These are phyloP conservation scores for Cossypha polioptera DNA, from an alignment of 2,797 vertebrate species.

Conservation along the genomic window DNA sequence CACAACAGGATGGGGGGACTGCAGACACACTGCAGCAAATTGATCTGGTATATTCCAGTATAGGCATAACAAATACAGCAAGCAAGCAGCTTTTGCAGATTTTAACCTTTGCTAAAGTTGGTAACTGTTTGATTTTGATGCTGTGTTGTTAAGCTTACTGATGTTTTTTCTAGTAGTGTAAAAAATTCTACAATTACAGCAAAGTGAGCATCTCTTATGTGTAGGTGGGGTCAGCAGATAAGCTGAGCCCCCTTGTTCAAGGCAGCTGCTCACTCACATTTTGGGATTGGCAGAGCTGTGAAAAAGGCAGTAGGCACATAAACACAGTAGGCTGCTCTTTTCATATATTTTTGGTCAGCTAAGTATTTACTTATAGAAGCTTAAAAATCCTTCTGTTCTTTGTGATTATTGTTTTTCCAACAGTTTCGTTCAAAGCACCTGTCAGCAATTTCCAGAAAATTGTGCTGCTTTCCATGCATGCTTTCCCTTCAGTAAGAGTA, in stretches of 20 bases:
- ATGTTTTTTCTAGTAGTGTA: not conserved
- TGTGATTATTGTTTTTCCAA: not conserved
- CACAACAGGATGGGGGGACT: not conserved
- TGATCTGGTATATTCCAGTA: not conserved
- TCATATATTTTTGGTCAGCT: not conserved
- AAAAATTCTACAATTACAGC: not conserved
- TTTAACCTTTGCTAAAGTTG: not conserved
- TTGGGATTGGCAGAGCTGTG: not conserved
- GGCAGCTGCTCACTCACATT: not conserved
- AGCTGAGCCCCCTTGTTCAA: not conserved
- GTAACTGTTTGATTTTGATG: not conserved
- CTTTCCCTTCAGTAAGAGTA: not conserved
- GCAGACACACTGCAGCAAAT: not conserved
- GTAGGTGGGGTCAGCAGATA: not conserved
- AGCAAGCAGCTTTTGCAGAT: not conserved
- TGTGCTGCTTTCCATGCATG: not conserved
- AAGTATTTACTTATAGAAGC: not conserved
- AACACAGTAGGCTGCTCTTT: not conserved
- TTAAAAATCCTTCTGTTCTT: not conserved
- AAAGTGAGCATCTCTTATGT: rapidly evolving
- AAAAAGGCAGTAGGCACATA: not conserved
- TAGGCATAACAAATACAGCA: not conserved
- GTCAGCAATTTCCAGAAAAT: not conserved
- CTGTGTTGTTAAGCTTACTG: not conserved
- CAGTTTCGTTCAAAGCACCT: not conserved